phyloP scores from a whole-genome alignment of 2,113 vertebrate species.

The Misgurnus anguillicaudatus region DNA sequence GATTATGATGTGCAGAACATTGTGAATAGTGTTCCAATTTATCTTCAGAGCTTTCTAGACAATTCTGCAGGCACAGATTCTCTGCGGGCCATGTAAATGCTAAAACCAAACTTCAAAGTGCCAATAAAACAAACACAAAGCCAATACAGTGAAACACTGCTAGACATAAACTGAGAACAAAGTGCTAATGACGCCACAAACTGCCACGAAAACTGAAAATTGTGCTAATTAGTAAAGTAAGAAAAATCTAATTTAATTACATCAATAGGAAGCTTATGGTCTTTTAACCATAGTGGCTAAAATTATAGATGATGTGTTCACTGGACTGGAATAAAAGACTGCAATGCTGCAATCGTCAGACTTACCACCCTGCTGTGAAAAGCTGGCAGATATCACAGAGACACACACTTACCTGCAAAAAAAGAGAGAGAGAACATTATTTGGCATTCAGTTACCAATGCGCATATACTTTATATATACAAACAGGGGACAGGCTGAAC shows the following conservation, averaged over 20 bases:
- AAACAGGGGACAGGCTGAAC: constrained; percentile 4
- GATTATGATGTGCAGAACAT: neutral
- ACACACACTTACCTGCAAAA: constrained; percentile 31
- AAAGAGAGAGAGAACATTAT: neutral
- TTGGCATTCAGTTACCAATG: neutral
- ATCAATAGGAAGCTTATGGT: neutral
- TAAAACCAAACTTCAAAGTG: constrained; percentile 2
- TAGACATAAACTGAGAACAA: neutral
- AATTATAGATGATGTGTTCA: constrained; percentile 17
- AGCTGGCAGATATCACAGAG: constrained; percentile 4
- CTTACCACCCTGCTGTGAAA: constrained; percentile 24
- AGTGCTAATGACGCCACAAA: neutral
- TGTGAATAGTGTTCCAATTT: too few relatives aligned
- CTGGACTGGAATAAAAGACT: neutral
- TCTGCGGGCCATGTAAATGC: neutral
- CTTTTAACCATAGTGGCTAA: constrained; percentile 11
- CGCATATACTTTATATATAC: neutral
- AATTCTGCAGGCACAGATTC: too few relatives aligned
- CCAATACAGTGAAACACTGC: neutral
- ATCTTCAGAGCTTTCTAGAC: too few relatives aligned
- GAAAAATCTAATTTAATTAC: constrained; percentile 13
- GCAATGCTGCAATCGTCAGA: constrained; percentile 17
- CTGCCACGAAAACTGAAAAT: neutral
- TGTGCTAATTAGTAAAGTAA: constrained; percentile 3
- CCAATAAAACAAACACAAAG: neutral